These are phyloP conservation scores for Limnothrissa miodon DNA, from an alignment of 2,113 vertebrate genomes.

Conservation along the genomic window DNA sequence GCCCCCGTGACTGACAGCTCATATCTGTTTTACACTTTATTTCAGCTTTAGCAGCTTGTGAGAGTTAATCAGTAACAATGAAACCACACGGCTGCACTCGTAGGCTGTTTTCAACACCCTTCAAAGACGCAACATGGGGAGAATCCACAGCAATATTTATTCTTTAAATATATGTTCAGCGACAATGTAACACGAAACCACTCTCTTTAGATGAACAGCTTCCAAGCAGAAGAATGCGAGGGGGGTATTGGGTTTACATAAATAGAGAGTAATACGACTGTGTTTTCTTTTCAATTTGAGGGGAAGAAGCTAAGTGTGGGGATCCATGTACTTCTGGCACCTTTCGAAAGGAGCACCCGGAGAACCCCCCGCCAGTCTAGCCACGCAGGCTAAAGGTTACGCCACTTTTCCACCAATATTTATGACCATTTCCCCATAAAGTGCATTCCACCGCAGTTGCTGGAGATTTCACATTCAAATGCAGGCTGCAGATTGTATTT, in stretches of 20 bases:
- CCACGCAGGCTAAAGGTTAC: not conserved
- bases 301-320: not conserved
- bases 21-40: conserved; percentile 26
- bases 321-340: not conserved
- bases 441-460: not conserved
- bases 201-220: not conserved
- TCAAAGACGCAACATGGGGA: not conserved
- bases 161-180: not conserved
- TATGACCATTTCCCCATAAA: not conserved
- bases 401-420: not conserved
- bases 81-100: not conserved
- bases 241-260: not conserved
- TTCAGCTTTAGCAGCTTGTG: conserved; percentile 15
- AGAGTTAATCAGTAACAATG: conserved; percentile 34
- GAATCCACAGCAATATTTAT: not conserved
- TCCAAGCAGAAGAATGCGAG: conserved; percentile 1
- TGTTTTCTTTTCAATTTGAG: conserved; percentile 7
- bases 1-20: not conserved
- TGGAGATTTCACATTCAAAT: not conserved
- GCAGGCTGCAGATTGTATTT: not conserved
- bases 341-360: not conserved
- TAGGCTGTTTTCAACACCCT: not conserved
- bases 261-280: not conserved
- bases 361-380: not conserved
- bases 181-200: not conserved